Percentiles rank a stretch among this genome's conserved stretches.
phyloP scores from a whole-genome alignment of 2,888 invertebrate species.

The Orthosia gracilis region DNA sequence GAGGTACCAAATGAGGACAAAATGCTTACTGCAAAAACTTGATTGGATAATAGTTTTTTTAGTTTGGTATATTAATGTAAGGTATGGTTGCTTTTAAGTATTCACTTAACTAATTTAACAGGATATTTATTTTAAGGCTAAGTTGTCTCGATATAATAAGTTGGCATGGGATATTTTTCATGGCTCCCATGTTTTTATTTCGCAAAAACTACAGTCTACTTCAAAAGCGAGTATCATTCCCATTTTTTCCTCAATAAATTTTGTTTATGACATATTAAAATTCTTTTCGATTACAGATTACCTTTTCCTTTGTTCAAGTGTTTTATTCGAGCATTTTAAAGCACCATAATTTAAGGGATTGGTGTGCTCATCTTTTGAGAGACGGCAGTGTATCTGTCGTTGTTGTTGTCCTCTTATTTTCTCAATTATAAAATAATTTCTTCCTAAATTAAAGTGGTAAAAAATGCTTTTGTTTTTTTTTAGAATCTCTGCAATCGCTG shows the following conservation, averaged over 20 bases:
- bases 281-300: conserved; percentile 55
- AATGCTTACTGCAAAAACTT: too few relatives aligned
- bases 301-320: conserved; percentile 37
- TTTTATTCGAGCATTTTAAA: conserved; percentile 43
- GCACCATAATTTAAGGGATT: conserved; percentile 23
- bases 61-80: too few relatives aligned
- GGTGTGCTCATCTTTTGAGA: conserved; percentile 9
- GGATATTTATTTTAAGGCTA: not conserved
- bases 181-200: not conserved
- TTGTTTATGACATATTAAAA: conserved; percentile 54
- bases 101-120: not conserved
- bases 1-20: too few relatives aligned
- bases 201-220: not conserved
- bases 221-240: conserved; percentile 4
- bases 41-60: too few relatives aligned
- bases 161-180: not conserved
- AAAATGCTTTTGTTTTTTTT: not conserved
- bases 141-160: not conserved
- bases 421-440: too few relatives aligned
- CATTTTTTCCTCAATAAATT: conserved; percentile 39
- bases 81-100: not conserved
- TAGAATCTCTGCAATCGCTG: too few relatives aligned
- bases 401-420: conserved; percentile 7
- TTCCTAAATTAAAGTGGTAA: too few relatives aligned
- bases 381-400: conserved; percentile 12